Conservation (phyloP, 2,888 invertebrate species). For the Ornithoptera priamus region DNA sequence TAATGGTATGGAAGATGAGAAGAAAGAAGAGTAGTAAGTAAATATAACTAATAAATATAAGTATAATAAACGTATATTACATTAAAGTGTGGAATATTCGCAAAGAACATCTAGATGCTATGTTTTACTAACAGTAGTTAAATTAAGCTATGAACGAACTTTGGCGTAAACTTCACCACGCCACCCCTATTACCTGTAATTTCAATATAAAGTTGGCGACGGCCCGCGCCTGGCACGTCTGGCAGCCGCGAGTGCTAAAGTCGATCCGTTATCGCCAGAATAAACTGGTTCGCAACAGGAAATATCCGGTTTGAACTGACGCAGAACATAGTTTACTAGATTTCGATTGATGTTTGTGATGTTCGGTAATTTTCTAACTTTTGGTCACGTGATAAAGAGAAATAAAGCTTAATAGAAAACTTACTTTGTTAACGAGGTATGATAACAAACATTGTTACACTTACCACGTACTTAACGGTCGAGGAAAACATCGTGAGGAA, state of each 20-base stretch:
- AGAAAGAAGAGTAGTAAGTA: too few relatives aligned
- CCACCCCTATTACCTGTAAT: conserved; percentile 45
- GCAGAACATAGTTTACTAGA: neutral
- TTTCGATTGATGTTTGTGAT: neutral
- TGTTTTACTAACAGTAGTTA: too few relatives aligned
- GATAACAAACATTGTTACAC: too few relatives aligned
- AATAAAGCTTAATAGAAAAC: neutral
- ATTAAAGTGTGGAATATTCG: too few relatives aligned
- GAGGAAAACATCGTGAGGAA: too few relatives aligned
- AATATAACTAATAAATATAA: too few relatives aligned
- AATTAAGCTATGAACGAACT: neutral
- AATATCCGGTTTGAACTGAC: conserved; percentile 30
- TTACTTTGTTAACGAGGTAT: too few relatives aligned
- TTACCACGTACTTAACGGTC: too few relatives aligned
- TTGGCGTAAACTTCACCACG: conserved; percentile 12
- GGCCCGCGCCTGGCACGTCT: conserved; percentile 53
- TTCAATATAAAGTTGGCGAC: conserved; percentile 51
- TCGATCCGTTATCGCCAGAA: conserved; percentile 38
- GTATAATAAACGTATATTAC: too few relatives aligned
- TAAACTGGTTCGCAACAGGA: conserved; percentile 32
- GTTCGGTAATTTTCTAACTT: neutral
- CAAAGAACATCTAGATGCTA: too few relatives aligned
- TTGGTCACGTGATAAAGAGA: neutral
- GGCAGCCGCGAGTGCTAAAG: conserved; percentile 7
- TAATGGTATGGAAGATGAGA: too few relatives aligned